Evolutionary conservation across 64 coral and sea anemone species (phyloP), one percentile per base, ranked within the genome.

Genomic region (Acropora tenuis): DNA sequence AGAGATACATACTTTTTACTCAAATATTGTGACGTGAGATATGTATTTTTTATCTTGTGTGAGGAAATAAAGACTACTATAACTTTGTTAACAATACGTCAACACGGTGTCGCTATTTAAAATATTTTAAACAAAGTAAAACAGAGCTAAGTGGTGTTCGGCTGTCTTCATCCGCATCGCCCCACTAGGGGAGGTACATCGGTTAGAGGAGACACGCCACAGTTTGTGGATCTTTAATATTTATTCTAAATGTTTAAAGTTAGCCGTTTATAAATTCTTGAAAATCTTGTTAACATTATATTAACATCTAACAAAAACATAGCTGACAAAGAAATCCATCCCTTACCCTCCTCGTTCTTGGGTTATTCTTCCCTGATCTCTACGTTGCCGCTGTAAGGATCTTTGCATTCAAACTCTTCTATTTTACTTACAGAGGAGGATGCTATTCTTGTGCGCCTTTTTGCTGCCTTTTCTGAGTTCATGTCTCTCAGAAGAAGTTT

Each of bases 391-490:
- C 11, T 68, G 63, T 68, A 68, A 68, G 11, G 12, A 68, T 68
- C 63, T 68, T 68, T 15, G 63, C 63, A 68, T 68, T 68, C 63
- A 77, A 77, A 77, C 16, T 77, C 41, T 17, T 77, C 47, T 41
- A 48, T 79, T 79, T 79, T 79, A 18, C 77, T 79, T 48, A 79
- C 77, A 79, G 44, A 79, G 41, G 16, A 79, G 77, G 77, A 79
- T 79, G 77, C 77, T 79, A 47, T 79, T 79, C 77, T 47, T 79
- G 77, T 0, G 77, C 50, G 16, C 41, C n/a, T 47, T 79, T 79
- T 79, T 47, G 16, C 50, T 79, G 77, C 77, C 77, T 79, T 48
- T 79, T 0, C 77, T 79, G 77, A 43, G 77, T 52, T 79, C 77
- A 3, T 79, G 77, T 79, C 41, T 79, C 77, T 79, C 77, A 79